A percentile compares a stretch with the other conserved stretches of the same genome.
Conservation (phyloP, 2,888 invertebrate genomes). For the Mylabris sibirica region DNA sequence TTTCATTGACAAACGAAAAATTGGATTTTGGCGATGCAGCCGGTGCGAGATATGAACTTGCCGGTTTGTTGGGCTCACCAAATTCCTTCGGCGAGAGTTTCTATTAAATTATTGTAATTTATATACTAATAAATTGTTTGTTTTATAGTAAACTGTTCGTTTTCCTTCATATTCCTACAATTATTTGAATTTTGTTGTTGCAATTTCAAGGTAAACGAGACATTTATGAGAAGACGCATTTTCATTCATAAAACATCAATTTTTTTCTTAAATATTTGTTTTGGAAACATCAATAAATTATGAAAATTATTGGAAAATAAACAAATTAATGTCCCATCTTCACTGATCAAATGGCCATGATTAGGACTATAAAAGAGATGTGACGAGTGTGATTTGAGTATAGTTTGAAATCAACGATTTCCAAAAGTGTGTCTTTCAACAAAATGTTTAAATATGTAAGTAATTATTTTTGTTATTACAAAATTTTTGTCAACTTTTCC, state of each 20-base stretch:
- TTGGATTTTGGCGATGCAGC: not conserved
- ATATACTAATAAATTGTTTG: not conserved
- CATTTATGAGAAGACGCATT: not conserved
- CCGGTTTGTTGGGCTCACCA: not conserved
- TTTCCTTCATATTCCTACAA: not conserved
- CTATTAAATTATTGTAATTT: not conserved
- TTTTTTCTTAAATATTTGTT: not conserved
- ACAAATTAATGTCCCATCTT: not conserved
- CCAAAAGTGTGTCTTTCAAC: not conserved
- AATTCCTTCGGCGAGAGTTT: not conserved
- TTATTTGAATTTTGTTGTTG: not conserved
- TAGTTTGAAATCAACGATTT: not conserved
- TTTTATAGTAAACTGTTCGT: not conserved
- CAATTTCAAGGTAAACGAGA: not conserved
- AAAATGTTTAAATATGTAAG: constrained; percentile 15
- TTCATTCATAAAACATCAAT: not conserved
- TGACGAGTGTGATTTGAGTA: not conserved
- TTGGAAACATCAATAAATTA: not conserved
- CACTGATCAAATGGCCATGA: not conserved
- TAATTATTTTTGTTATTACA: not conserved
- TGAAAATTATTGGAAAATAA: not conserved
- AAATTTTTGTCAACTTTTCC: too few species aligned
- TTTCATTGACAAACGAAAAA: not conserved
- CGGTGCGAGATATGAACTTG: not conserved
- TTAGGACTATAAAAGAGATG: not conserved